A percentile compares a stretch with the other conserved stretches of the same genome.
These are phyloP conservation scores for Sylvilagus floridanus DNA, from an alignment of 2,797 vertebrate species.

Conservation along the genomic window DNA sequence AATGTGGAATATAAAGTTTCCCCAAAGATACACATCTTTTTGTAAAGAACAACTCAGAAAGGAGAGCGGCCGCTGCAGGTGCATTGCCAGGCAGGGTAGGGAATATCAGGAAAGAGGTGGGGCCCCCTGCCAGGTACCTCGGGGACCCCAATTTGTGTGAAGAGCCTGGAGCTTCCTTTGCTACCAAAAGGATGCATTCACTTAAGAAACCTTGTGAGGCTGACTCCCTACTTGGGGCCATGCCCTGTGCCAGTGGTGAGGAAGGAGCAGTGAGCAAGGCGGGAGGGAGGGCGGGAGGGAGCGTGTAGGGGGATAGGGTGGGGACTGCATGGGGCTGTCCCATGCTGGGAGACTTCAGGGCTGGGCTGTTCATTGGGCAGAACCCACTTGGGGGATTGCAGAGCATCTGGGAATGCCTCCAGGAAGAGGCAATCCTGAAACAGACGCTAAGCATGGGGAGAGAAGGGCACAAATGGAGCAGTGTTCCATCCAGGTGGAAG, in stretches of 20 bases:
- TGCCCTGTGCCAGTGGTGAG: not conserved
- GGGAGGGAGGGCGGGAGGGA: not conserved
- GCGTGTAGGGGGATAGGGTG: no score
- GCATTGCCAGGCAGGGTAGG: not conserved
- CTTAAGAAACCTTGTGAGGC: not conserved
- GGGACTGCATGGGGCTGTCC: no score
- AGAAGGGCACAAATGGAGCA: not conserved
- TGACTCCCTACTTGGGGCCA: not conserved
- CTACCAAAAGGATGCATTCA: not conserved
- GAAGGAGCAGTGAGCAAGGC: not conserved
- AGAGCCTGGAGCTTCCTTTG: not conserved
- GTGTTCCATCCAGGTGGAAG: not conserved
- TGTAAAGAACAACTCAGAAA: not conserved
- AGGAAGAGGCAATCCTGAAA: not conserved
- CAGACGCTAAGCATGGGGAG: not conserved
- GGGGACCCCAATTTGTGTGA: not conserved
- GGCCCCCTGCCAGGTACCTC: not conserved
- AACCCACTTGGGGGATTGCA: not conserved
- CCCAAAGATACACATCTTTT: not conserved
- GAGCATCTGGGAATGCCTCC: not conserved
- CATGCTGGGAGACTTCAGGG: accelerated
- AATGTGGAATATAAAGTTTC: constrained; percentile 41
- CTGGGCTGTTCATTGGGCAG: not conserved
- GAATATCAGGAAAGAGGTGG: not conserved
- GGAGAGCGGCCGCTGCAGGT: not conserved